Base-by-base conservation (phyloP, 1,140 invertebrate species). In the Babylonia areolata region DNA sequence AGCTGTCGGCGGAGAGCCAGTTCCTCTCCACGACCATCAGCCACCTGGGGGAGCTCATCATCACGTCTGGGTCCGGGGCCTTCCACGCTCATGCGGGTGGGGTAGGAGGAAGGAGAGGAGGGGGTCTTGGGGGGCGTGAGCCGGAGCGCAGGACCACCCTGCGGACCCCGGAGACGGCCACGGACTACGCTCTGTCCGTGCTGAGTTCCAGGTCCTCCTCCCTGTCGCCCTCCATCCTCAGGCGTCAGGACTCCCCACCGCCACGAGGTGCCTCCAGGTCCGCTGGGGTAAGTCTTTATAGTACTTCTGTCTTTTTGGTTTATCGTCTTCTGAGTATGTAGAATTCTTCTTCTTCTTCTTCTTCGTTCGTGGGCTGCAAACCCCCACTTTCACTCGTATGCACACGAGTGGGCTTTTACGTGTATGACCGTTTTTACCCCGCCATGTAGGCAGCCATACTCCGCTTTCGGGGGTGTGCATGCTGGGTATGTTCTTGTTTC, bases 11-110 rank as follows among this genome's bases (percentile, higher is more conserved):
- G 17, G 91, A 93, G 69, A 89, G 88, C 39, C 87, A 90, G 37
- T 87, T 89, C 46, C 81, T 93, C 28, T 87, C 89, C 51, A 89
- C 90, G 37, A 89, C 88, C 20, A 92, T 93, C 81, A 87, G 88
- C 28, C 91, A 92, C 85, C 91, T 92, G 80, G 92, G 92, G 12
- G 91, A 93, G 20, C 77, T 90, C 0, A 87, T 90, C 35, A 89
- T 89, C 78, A 87, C 87, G 33, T 85, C 84, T 20, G 71, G 81
- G 37, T 58, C 46, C 35, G 40, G 84, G 31, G 35, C 77, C 54
- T 20, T 81, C n/a, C 77, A 54, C 40, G 58, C 37, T 33, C n/a
- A n/a, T n/a, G n/a, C n/a, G n/a, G 39, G 33, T 20, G 79, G 31
- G 15, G 23, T 39, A 11, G 28, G 51, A 28, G 42, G 78, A 28